Conservation (phyloP, 1,140 invertebrate genomes). For the Meloidogyne floridensis region DNA sequence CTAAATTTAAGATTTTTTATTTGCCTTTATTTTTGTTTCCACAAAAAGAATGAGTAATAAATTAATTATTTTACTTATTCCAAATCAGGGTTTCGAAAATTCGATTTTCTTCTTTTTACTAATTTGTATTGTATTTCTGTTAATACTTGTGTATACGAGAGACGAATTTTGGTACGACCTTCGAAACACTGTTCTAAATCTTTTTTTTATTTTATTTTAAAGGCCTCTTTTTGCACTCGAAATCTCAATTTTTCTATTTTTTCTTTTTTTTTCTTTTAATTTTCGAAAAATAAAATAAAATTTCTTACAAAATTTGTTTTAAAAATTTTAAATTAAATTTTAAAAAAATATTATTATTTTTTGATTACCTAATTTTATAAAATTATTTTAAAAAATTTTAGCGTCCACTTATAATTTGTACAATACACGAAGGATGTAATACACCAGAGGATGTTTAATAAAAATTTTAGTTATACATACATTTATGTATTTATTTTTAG, state of each 20-base stretch:
- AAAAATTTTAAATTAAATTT: not conserved
- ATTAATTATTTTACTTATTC: too few relatives aligned
- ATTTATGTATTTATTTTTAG: too few relatives aligned
- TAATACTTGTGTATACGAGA: too few relatives aligned
- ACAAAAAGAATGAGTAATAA: too few relatives aligned
- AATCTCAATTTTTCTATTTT: not conserved
- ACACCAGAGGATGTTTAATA: not conserved
- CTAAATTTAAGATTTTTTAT: too few relatives aligned
- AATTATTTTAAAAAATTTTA: not conserved
- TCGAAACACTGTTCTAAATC: not conserved
- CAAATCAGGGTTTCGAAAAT: too few relatives aligned
- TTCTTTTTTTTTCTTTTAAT: not conserved
- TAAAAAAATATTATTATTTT: not conserved
- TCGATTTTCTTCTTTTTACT: too few relatives aligned
- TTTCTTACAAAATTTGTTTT: too few relatives aligned
- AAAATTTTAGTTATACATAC: not conserved
- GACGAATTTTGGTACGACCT: too few relatives aligned
- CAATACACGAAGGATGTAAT: slow-evolving; percentile 4
- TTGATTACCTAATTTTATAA: too few relatives aligned
- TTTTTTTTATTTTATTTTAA: not conserved
- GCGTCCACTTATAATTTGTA: slow-evolving; percentile 8
- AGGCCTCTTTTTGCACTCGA: not conserved
- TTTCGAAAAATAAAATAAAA: not conserved
- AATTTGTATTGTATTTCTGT: too few relatives aligned
- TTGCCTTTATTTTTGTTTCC: too few relatives aligned